Conservation (phyloP, 2,888 invertebrate species). For the Cremastobaeus sp. region DNA sequence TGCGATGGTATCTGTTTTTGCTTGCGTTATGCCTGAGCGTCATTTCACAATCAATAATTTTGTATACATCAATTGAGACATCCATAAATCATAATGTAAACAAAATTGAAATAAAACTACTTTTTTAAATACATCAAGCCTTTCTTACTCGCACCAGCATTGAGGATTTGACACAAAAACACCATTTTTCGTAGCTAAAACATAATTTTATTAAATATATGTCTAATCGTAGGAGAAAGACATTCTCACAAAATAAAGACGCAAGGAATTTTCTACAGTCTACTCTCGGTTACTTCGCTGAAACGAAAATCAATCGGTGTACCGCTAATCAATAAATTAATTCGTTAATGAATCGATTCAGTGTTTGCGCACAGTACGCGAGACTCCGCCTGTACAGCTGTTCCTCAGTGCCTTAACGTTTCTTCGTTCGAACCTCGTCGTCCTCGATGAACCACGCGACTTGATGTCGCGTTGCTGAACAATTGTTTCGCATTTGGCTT, state of each 20-base stretch:
- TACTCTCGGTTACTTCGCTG: constrained; percentile 44
- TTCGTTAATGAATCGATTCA: constrained; percentile 3
- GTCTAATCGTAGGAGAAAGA: constrained; percentile 54
- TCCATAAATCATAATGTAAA: no score
- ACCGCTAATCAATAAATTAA: constrained; percentile 47
- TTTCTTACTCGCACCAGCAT: no score
- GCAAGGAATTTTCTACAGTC: constrained; percentile 47
- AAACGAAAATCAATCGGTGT: constrained; percentile 28
- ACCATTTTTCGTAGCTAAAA: constrained; percentile 46
- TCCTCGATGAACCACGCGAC: not conserved
- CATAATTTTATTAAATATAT: constrained; percentile 60
- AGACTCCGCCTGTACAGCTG: constrained; percentile 1
- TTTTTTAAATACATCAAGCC: no score
- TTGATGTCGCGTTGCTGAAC: no score
- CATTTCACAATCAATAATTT: no score
- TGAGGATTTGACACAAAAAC: no score
- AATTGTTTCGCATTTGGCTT: no score
- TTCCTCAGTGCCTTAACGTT: constrained; percentile 2
- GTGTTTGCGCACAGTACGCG: constrained; percentile 9
- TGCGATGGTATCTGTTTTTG: no score
- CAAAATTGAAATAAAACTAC: no score
- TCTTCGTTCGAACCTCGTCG: not conserved
- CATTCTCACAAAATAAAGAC: constrained; percentile 52
- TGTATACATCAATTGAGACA: no score
- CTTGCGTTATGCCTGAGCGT: no score